Base-by-base conservation (phyloP, 2,888 invertebrate species). In the Drosophila mimica region DNA sequence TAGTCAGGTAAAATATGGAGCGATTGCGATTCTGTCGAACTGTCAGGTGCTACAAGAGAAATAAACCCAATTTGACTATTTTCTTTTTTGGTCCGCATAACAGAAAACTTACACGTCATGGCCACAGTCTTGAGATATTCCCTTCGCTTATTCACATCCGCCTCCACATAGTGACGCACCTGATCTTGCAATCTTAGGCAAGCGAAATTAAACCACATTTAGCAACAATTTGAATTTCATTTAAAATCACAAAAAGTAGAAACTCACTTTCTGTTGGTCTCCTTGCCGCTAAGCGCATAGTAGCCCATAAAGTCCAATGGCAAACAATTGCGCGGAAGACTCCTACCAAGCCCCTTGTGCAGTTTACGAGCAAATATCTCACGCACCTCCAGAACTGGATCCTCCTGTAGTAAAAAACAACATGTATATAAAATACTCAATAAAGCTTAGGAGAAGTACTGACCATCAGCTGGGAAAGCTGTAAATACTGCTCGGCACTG, bases 281-380 rank as follows among this genome's bases (percentile, higher is more conserved):
- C 99, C 77, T 97, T 95, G 0, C 98, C 99, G 38, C 96, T 97
- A 66, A 99, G 94, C 40, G 97, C 97, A 94, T 99, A 98, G 93
- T 97, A 97, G 25, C 98, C 97, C 98, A 99, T 98, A 94, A 99
- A 99, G 94, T 99, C 98, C 63, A 99, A 94, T 0, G 99, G 99
- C 76, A 99, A 94, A 91, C 97, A 98, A 92, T 97, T 97, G 91
- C 97, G 96, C 4, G 98, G 97, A 80, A 98, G 95, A 74, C 97
- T 97, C 93, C 97, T 95, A 83, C 94, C 95, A 56, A 95, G 92
- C 66, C 98, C 98, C 94, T 99, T 98, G 93, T 99, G 98, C 83
- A 99, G 94, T 94, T 99, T 99, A 53, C 95, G 94, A 7, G 98
- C 96, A 93, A 99, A 99, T 58, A 95, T 95, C 93, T 97, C 97